Percentiles rank a stretch among this genome's conserved stretches.
These are phyloP conservation scores for Gracilinanus agilis DNA, from an alignment of 2,113 vertebrate genomes.

Conservation along the genomic window DNA sequence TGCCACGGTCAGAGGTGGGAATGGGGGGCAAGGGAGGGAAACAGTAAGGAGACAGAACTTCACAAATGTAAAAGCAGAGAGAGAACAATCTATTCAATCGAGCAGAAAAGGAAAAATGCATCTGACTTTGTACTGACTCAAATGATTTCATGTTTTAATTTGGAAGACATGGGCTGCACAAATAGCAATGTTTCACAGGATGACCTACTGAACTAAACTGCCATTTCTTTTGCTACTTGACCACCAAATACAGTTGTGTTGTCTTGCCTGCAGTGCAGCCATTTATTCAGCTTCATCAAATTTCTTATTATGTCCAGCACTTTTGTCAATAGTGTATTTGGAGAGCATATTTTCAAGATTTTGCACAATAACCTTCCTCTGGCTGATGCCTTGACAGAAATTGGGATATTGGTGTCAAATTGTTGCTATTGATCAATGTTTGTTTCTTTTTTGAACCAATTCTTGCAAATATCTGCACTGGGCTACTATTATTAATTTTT, in stretches of 20 bases:
- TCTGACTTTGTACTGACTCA: not conserved
- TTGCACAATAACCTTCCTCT: conserved; percentile 63
- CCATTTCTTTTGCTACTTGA: conserved; percentile 69
- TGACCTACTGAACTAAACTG: conserved; percentile 44
- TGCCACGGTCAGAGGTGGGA: not conserved
- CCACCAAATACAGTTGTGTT: conserved; percentile 69
- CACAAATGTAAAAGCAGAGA: conserved; percentile 6
- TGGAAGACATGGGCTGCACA: conserved; percentile 16
- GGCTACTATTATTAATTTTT: conserved; percentile 45
- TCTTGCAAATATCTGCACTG: conserved; percentile 33
- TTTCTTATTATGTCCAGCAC: conserved; percentile 79
- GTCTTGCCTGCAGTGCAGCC: conserved; percentile 56
- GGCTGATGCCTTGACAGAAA: conserved; percentile 77
- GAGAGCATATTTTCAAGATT: conserved; percentile 74
- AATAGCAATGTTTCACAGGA: conserved; percentile 29
- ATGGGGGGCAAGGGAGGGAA: not conserved
- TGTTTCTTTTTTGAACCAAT: conserved; percentile 75
- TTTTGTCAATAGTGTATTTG: conserved; percentile 82
- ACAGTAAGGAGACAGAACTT: not conserved
- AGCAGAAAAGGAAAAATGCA: conserved; percentile 31
- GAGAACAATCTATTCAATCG: conserved; percentile 36
- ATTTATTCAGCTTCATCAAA: conserved; percentile 86
- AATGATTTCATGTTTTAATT: conserved; percentile 47
- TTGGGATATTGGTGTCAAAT: conserved; percentile 79
- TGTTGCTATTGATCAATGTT: conserved; percentile 77